Base-by-base conservation (phyloP, 2,888 invertebrate species). In the Watsonalla binaria region DNA sequence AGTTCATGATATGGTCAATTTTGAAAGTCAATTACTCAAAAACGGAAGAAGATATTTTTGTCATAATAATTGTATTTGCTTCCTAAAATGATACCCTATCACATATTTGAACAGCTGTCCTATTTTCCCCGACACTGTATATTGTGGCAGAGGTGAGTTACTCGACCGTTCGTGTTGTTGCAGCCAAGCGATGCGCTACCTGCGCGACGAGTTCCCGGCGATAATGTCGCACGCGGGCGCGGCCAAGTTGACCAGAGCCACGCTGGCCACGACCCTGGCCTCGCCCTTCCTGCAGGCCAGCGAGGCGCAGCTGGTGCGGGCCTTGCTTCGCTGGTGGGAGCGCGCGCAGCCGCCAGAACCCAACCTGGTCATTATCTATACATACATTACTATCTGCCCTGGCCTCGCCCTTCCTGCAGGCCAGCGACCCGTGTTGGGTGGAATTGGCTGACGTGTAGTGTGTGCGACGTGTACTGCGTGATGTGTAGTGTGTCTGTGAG, bases 121-220 rank as follows among this genome's bases (percentile, higher is more conserved):
- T n/a, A n/a, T n/a, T n/a, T n/a, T n/a, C n/a, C n/a, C n/a, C n/a
- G n/a, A n/a, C n/a, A n/a, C n/a, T n/a, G n/a, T n/a, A n/a, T n/a
- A n/a, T n/a, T n/a, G n/a, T n/a, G n/a, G n/a, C n/a, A 24, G 24
- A 24, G 2, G 24, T 1, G 24, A 24, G 24, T 24, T 4, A 4
- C 4, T 24, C 1, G 24, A 24, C 2, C 24, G 35, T 33, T 14
- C 13, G 15, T 24, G 5, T 37, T 13, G 15, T 47, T 42, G 0
- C 75, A 92, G 96, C 9, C 97, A 97, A 83, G 97, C 98, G 52
- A 93, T 97, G 80, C 97, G 98, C 76, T 98, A 95, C 88, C 92
- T 99, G 47, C 93, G 96, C 46, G 98, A 99, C 86, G 98, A 99
- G 88, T 98, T 98, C 87, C 93, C 96, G 52, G 89, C 94, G 4